Evolutionary conservation across 2,888 invertebrate genomes (phyloP), one percentile per base, ranked within the genome.

Genomic region (Cephus sareptanus): DNA sequence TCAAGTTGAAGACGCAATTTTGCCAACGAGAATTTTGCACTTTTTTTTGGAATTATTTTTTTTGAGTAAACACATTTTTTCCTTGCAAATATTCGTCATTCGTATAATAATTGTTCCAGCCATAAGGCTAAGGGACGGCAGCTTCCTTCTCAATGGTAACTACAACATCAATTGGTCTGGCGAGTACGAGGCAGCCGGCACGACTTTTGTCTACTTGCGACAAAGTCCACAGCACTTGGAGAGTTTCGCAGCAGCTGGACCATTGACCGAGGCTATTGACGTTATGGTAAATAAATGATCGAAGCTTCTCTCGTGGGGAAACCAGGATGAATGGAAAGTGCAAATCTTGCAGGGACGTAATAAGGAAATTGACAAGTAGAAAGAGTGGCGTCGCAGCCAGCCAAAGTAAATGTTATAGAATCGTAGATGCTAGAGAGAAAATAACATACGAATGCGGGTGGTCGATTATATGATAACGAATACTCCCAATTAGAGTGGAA

Each of bases 81-180:
- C 0, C 9, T 15, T 15, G 2, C 9, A 56, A 23, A 56, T 56
- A 56, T 23, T 15, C 23, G 1, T 6, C 23, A 56, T 23, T 40
- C 15, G 6, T 56, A 9, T 56, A 15, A 77, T 11, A 11, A 34
- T 34, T 74, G 56, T 77, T 93, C 75, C 92, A 98, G 98, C 97
- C 79, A 92, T 98, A 86, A 94, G 95, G 90, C 93, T 95, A 85
- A 92, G 94, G 77, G 95, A 96, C 90, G 96, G 96, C 30, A 94
- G 94, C 69, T 97, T 94, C 90, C 94, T 97, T 82, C 94, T 98
- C 86, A 98, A 98, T 90, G 97, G 97, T 1, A 95, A 97, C 90
- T 96, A 96, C 92, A 86, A 82, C 79, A 94, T 96, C 81, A 96
- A 95, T 83, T 94, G 94, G 87, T 94, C 95, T 78, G 95, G 96